Evolutionary conservation across 2,113 vertebrate genomes (phyloP), one percentile per base, ranked within the genome.

Genomic region (Panthera tigris): DNA sequence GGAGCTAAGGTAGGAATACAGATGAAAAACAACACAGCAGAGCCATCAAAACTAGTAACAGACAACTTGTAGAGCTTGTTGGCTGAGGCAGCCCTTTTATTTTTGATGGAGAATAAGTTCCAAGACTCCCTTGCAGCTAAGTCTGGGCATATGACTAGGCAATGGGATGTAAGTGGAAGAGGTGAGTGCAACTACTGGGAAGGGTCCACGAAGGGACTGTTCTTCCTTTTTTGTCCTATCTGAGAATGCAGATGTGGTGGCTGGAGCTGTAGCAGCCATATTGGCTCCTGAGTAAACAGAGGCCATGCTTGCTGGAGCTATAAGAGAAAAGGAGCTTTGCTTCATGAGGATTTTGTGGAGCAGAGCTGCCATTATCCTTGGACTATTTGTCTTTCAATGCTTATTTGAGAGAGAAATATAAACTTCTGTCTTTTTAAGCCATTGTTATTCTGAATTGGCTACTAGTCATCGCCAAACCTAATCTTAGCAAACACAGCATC

Each of bases 401-500:
- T 89, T 76, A 76, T 74, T 86, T 89, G 82, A 80, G 48, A 52
- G 65, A 95, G 18, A 89, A 84, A 84, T 57, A 80, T 48, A 57
- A 31, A 50, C 25, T 90, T 93, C 23, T 68, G 41, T 68, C 48
- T 61, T 90, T 92, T 86, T 16, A 41, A 95, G 29, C 55, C 29
- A 8, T 50, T 92, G 29, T 81, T 95, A 80, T 89, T 81, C 85
- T 74, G 78, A 65, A 80, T 55, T 95, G 74, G 84, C 63, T 83
- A 57, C 81, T 83, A 57, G 8, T 87, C 36, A 50, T 87, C 71
- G 69, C 90, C 41, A 92, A 94, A 85, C 19, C 36, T 78, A 83
- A 95, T 91, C 63, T 91, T 88, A 61, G 52, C 66, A 95, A 95
- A 57, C 48, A 74, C 21, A 57, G 36, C 33, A 68, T 29, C 65